Evolutionary conservation across 2,888 invertebrate species (phyloP).

Genomic region (Mamestra brassicae): DNA sequence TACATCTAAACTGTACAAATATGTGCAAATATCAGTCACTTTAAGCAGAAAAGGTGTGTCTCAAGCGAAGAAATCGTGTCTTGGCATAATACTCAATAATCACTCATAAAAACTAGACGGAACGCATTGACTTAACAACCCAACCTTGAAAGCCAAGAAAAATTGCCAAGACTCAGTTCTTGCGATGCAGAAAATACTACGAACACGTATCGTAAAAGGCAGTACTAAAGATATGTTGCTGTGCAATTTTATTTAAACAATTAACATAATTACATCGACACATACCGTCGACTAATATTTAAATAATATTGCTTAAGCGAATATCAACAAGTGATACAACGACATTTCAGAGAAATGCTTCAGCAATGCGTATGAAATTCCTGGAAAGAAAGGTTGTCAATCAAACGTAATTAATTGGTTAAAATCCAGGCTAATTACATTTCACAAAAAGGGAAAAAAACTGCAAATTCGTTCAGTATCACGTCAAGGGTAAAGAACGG

Average conservation of each 20-base stretch:
- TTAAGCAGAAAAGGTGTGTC: background rate
- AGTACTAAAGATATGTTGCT: constrained; percentile 19
- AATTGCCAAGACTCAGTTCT: constrained; percentile 35
- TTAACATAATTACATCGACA: constrained; percentile 35
- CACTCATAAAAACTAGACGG: constrained; percentile 17
- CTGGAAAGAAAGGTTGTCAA: constrained; percentile 9
- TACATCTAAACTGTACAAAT: background rate
- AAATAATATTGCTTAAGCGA: constrained; percentile 28
- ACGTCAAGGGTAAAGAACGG: constrained; percentile 80
- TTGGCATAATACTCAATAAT: constrained; percentile 2
- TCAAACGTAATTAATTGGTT: background rate
- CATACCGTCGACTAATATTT: constrained; percentile 44
- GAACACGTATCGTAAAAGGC: constrained; percentile 17
- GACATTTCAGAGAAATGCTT: constrained; percentile 15
- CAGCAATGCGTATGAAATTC: constrained; percentile 21
- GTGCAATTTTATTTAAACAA: constrained; percentile 46
- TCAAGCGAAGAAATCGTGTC: constrained; percentile 6
- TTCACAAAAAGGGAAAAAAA: constrained; percentile 47
- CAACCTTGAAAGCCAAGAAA: constrained; percentile 54
- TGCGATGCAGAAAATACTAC: constrained; percentile 31
- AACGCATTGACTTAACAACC: constrained; percentile 24
- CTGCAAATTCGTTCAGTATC: constrained; percentile 61
- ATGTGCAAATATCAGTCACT: background rate
- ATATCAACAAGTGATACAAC: constrained; percentile 31
- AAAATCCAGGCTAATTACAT: constrained; percentile 23